Percentiles rank a stretch among this genome's conserved stretches.
These are phyloP conservation scores for Scortum barcoo DNA, from an alignment of 2,113 vertebrate species.

Conservation along the genomic window DNA sequence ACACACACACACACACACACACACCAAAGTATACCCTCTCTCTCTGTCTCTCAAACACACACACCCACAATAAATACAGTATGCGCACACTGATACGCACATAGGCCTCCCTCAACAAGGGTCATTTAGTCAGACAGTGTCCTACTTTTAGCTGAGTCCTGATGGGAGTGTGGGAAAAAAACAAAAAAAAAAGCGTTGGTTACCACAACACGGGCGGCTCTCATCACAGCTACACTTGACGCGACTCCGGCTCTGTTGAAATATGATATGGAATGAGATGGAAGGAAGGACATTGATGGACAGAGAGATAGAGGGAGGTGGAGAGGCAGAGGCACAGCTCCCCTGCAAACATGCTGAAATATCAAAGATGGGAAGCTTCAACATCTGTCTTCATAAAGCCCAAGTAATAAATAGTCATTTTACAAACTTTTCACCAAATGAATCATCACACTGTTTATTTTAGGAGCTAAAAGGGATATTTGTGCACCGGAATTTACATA, in stretches of 20 bases:
- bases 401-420: slow-evolving; percentile 5
- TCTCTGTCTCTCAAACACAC: not conserved
- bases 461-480: not conserved
- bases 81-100: slow-evolving; percentile 18
- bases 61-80: not conserved
- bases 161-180: slow-evolving; percentile 32
- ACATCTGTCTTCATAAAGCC: slow-evolving; percentile 18
- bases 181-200: slow-evolving; percentile 13
- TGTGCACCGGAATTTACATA: slow-evolving; percentile 10
- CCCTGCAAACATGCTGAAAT: slow-evolving; percentile 2
- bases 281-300: slow-evolving; percentile 21
- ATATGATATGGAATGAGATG: slow-evolving; percentile 39
- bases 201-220: slow-evolving; percentile 19
- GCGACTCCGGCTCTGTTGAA: slow-evolving; percentile 37
- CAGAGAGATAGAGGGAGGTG: not conserved
- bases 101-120: slow-evolving; percentile 34
- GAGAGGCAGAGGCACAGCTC: not conserved
- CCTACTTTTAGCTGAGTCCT: slow-evolving; percentile 58
- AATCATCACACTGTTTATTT: slow-evolving; percentile 23
- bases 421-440: not conserved
- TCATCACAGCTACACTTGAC: slow-evolving; percentile 40
- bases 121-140: slow-evolving; percentile 62
- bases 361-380: slow-evolving; percentile 8
- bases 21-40: slow-evolving; percentile 15
- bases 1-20: not conserved